Evolutionary conservation across 1,140 invertebrate genomes (phyloP), one percentile per base, ranked within the genome.

Genomic region (Neodiprion fabricii): DNA sequence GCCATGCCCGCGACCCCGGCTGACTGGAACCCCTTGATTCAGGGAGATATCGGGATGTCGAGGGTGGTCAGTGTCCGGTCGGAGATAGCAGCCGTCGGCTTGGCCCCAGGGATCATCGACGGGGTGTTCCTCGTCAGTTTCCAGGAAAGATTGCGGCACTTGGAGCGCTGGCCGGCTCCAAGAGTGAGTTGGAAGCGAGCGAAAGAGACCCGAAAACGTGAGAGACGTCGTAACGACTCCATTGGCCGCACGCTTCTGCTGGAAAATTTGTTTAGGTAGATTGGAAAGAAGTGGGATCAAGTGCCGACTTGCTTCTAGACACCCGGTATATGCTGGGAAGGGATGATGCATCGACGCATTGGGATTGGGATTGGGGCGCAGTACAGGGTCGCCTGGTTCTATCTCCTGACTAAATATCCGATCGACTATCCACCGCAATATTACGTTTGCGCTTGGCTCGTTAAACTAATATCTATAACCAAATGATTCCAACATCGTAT

Each of bases 61-160:
- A 61, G 53, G 53, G 53, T 61, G 53, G 53, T 61, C 53, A 61
- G 53, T 61, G 53, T 61, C 53, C 53, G 53, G 53, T 61, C 53
- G 53, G 53, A 61, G 53, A 61, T 61, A 61, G 53, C 53, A 12
- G 53, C 11, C 53, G 11, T 8, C 53, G 53, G 11, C n/a, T 5
- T 12, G 4, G 8, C 53, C 53, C 53, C 53, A 17, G 53, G n/a
- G n/a, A 61, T 61, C 11, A 61, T 61, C 53, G 11, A 61, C 53
- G 53, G 53, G 53, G 53, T 61, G 53, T 14, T 61, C 0, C 53
- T 40, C 5, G 2, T 40, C 2, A 2, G 28, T 40, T 40, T 40
- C 28, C 28, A 40, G 28, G 28, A 5, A 40, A 40, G 28, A 40
- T 40, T 40, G 28, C 2, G 5, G 28, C 28, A 5, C 2, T 40